Percentiles rank a stretch among this genome's conserved stretches.
These are phyloP conservation scores for Chrysogorgia sp. DNA, from an alignment of 92 coral and sea anemone species.

Conservation along the genomic window DNA sequence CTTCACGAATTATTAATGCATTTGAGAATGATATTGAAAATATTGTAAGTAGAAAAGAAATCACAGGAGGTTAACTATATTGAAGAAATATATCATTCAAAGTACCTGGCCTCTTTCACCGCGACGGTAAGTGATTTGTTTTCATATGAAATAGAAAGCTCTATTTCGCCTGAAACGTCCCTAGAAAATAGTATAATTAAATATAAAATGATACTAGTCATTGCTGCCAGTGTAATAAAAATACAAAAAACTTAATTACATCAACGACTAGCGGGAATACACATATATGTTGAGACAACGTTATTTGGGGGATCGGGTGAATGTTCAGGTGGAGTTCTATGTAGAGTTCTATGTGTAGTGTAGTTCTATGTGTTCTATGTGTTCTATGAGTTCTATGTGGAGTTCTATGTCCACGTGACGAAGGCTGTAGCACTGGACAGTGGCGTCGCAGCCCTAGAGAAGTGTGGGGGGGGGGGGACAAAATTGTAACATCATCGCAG, in stretches of 20 bases:
- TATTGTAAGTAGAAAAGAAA: background rate
- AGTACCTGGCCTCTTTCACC: constrained; percentile 85
- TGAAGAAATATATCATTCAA: background rate
- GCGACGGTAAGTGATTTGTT: constrained; percentile 81
- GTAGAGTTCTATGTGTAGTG: no score
- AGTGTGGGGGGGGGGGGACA: no score
- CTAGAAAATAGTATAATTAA: background rate
- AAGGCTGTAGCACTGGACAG: no score
- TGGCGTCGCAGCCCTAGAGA: no score
- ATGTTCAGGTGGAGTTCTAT: no score
- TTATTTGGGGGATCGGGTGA: no score
- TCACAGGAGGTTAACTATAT: background rate
- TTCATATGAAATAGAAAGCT: constrained; percentile 78
- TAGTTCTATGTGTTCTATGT: no score
- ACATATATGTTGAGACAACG: background rate
- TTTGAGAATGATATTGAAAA: background rate
- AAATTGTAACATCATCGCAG: no score
- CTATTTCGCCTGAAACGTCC: constrained; percentile 75
- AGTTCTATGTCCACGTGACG: no score
- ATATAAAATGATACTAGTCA: background rate
- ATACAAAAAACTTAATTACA: background rate
- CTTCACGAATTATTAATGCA: no score
- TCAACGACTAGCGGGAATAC: background rate
- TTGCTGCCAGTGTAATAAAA: background rate
- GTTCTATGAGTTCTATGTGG: no score